A percentile compares a stretch with the other conserved stretches of the same genome.
Evolutionary conservation across 2,113 vertebrate species (phyloP).

Genomic region (Dolichotis patagonum): DNA sequence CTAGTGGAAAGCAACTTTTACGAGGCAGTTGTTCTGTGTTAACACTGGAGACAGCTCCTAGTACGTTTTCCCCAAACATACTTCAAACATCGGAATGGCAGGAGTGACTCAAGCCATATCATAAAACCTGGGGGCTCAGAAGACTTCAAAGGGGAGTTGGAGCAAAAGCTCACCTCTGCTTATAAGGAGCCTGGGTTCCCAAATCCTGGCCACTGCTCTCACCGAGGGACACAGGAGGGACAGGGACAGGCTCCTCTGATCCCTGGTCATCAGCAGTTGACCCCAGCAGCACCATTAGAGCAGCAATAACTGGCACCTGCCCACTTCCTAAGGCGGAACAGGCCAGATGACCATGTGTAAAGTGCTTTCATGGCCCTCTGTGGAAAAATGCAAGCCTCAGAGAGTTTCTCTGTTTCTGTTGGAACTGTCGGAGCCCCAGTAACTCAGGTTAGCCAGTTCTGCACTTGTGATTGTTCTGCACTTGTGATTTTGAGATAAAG

Average conservation of each 20-base stretch:
- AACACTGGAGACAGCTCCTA: slow-evolving; percentile 70
- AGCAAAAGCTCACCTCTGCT: slow-evolving; percentile 19
- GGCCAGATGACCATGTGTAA: neutral
- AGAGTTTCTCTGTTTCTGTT: neutral
- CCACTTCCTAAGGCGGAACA: neutral
- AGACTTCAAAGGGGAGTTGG: slow-evolving; percentile 70
- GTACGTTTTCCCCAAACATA: slow-evolving; percentile 63
- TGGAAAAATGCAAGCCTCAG: neutral
- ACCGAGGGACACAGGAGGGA: neutral
- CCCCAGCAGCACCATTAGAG: neutral
- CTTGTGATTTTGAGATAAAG: neutral
- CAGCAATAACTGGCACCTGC: neutral
- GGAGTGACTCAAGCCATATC: slow-evolving; percentile 53
- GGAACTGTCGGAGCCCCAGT: neutral
- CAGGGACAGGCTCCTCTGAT: accelerated
- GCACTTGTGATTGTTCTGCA: neutral
- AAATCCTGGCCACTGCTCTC: neutral
- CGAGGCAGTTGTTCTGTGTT: slow-evolving; percentile 69
- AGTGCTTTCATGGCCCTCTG: neutral
- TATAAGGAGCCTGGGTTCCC: neutral
- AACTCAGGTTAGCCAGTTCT: neutral
- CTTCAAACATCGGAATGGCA: slow-evolving; percentile 75
- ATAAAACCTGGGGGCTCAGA: slow-evolving; percentile 64
- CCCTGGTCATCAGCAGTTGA: neutral
- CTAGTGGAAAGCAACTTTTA: slow-evolving; percentile 69